phyloP scores from a whole-genome alignment of 2,113 vertebrate genomes.

The Cygnus atratus region DNA sequence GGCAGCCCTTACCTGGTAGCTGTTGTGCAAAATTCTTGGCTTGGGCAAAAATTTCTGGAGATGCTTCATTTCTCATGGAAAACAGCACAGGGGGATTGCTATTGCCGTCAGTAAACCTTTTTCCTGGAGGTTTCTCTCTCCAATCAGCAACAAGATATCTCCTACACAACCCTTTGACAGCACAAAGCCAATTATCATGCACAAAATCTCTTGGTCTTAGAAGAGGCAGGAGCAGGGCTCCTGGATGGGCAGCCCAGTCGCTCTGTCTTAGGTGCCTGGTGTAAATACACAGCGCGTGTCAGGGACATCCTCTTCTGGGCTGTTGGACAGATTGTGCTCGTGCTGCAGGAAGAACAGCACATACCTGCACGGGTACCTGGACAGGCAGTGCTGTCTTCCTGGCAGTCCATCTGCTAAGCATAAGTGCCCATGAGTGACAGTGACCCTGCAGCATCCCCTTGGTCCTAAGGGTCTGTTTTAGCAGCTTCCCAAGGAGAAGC shows the following conservation, averaged over 20 bases:
- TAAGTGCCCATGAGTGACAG: neutral
- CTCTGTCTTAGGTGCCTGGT: neutral
- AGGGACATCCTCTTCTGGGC: neutral
- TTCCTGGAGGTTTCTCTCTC: neutral
- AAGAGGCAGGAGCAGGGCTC: neutral
- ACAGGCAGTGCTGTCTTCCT: neutral
- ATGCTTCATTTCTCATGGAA: neutral
- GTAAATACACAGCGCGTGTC: neutral
- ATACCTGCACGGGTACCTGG: rapidly evolving
- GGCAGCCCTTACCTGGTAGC: neutral
- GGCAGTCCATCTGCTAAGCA: neutral
- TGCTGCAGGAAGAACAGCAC: neutral
- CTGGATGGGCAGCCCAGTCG: neutral
- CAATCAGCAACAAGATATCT: neutral
- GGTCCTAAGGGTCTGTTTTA: neutral
- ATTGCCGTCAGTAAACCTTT: neutral
- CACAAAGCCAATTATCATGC: neutral
- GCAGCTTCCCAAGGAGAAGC: neutral
- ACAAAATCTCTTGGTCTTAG: neutral
- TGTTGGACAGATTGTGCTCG: neutral
- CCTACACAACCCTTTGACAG: neutral
- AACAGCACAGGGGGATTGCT: neutral
- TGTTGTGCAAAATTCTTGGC: neutral
- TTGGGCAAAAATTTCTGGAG: neutral
- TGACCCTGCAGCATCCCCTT: rapidly evolving